phyloP scores from a whole-genome alignment of 2,113 vertebrate species.

The Trichechus manatus region DNA sequence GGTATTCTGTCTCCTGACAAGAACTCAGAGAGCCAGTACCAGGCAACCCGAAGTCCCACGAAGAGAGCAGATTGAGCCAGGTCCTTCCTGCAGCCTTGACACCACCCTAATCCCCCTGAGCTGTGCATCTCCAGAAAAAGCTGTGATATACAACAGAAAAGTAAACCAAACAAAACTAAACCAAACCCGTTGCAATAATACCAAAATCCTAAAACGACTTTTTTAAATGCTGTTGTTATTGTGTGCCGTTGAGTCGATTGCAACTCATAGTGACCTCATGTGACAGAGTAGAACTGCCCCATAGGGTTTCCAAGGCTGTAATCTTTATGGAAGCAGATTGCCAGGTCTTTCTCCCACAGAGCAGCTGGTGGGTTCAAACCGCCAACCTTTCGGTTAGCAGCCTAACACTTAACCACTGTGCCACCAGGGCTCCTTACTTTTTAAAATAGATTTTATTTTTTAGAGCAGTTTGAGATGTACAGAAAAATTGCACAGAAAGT shows the following conservation, averaged over 20 bases:
- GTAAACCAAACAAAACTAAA: neutral
- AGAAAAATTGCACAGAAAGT: no score
- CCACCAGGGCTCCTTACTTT: neutral
- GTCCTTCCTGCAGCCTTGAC: neutral
- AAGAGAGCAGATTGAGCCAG: neutral
- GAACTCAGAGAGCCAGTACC: neutral
- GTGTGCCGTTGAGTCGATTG: neutral
- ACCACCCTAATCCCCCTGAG: neutral
- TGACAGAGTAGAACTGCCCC: neutral
- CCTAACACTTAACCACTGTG: neutral
- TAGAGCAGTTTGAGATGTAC: neutral
- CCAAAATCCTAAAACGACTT: neutral
- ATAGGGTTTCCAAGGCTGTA: no score
- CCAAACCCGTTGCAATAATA: neutral
- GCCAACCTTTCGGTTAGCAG: neutral
- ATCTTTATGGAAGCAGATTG: no score
- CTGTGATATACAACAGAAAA: neutral
- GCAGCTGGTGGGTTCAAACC: neutral
- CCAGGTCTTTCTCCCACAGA: neutral
- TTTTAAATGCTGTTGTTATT: neutral
- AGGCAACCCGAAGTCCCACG: neutral
- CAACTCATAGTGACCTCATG: neutral
- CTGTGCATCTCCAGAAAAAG: slow-evolving; percentile 10
- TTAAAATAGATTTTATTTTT: neutral
- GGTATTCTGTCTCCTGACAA: neutral